These are phyloP conservation scores for Megalonaias nervosa DNA, from an alignment of 1,140 invertebrate genomes.

Conservation along the genomic window DNA sequence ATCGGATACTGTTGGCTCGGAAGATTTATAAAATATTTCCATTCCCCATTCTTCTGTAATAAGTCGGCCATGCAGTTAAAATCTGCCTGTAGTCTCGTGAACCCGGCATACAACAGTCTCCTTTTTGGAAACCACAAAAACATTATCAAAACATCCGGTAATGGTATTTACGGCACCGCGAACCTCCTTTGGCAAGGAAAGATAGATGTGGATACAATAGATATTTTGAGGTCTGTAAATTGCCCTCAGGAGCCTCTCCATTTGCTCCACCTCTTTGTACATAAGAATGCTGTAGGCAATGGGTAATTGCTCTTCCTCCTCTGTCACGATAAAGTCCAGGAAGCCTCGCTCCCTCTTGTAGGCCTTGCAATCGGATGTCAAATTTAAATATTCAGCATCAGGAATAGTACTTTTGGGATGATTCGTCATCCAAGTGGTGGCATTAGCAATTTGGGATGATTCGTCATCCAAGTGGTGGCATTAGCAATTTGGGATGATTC, in stretches of 20 bases:
- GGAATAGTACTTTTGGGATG: neutral
- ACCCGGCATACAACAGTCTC: conserved; percentile 46
- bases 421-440: neutral
- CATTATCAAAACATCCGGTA: conserved; percentile 60
- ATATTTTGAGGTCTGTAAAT: conserved; percentile 66
- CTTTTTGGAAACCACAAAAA: conserved; percentile 47
- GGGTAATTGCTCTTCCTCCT: conserved; percentile 24
- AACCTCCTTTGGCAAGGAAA: conserved; percentile 37
- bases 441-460: neutral
- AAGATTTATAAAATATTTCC: conserved; percentile 64
- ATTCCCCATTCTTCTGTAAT: conserved; percentile 28
- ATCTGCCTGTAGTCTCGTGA: conserved; percentile 52
- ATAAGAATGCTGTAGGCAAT: conserved; percentile 56
- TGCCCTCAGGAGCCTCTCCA: conserved; percentile 59
- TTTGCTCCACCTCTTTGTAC: conserved; percentile 62
- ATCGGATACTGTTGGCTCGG: conserved; percentile 58
- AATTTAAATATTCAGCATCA: conserved; percentile 19
- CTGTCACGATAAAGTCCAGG: neutral
- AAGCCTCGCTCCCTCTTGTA: conserved; percentile 12
- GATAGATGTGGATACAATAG: conserved; percentile 69
- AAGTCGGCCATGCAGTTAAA: conserved; percentile 53
- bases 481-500: neutral
- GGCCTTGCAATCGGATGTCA: conserved; percentile 24
- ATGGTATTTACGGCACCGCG: conserved; percentile 46
- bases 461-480: neutral